Percentiles rank a stretch among this genome's conserved stretches.
phyloP scores from a whole-genome alignment of 2,888 invertebrate genomes.

The Drosophila emarginata region DNA sequence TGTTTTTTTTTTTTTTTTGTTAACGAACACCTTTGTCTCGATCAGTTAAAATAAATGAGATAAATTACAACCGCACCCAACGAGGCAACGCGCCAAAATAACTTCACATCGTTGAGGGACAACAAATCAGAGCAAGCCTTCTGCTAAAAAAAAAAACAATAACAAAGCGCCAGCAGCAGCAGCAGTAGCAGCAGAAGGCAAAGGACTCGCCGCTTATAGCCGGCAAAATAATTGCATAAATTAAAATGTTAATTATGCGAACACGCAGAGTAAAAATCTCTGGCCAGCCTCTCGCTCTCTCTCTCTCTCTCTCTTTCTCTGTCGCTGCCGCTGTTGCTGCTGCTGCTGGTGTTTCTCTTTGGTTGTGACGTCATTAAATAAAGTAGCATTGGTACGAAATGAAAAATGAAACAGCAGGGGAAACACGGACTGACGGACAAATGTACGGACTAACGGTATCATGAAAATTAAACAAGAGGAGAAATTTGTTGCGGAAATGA shows the following conservation, averaged over 20 bases:
- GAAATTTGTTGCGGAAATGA: conserved; percentile 66
- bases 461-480: conserved; percentile 65
- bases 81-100: conserved; percentile 57
- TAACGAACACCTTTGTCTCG: conserved; percentile 1
- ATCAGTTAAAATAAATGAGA: background rate
- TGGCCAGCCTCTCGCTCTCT: background rate
- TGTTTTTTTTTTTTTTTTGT: background rate
- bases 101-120: conserved; percentile 49
- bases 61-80: conserved; percentile 63
- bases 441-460: no score
- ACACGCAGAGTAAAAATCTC: conserved; percentile 34
- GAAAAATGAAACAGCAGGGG: conserved; percentile 68
- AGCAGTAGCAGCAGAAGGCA: conserved; percentile 44
- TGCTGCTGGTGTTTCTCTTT: background rate
- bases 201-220: conserved; percentile 60
- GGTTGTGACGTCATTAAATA: conserved; percentile 68
- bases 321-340: no score
- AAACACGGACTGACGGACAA: background rate
- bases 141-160: conserved; percentile 23
- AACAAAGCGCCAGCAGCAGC: conserved; percentile 10
- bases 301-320: background rate
- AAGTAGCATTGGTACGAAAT: conserved; percentile 63
- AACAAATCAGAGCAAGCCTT: conserved; percentile 1
- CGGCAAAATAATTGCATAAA: conserved; percentile 78
- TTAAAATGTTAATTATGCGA: conserved; percentile 77